Base-by-base conservation (phyloP, 1,140 invertebrate genomes). In the Gonatopus flavifemur region DNA sequence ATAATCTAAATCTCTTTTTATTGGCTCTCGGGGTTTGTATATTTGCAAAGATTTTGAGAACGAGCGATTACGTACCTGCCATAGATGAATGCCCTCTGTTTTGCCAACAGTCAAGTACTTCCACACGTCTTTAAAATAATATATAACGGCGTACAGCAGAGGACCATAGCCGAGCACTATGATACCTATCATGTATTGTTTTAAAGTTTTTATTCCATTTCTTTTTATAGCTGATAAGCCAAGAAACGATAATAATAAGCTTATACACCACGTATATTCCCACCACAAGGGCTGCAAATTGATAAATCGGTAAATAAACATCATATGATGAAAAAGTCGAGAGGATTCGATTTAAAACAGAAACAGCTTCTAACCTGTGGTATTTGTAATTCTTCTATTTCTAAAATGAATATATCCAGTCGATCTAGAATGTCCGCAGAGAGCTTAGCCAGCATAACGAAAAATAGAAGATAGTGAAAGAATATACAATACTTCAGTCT, bases 221-320 rank as follows among this genome's bases (percentile, higher is more conserved):
- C 84, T 86, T 59, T 89, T 87, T 55, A 94, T 85, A 15, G 94
- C 90, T 28, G 89, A 86, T 19, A 96, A 78, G n/a, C 89, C 94
- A 20, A 95, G 70, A 70, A 95, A 88, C 32, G 90, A 90, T 30
- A 92, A 81, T n/a, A 94, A 72, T 42, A 96, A 76, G 59, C 93
- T 95, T 3, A 86, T 78, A 57, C 91, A 87, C 95, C 95, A 98
- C 55, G 93, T 84, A 70, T 94, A 98, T 79, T 98, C 94, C 94
- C 95, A 98, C 76, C 86, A 84, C 21, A 91, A 70, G 20, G 93
- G 91, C 85, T 91, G 59, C 10, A 24, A 46, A 45, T 39, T 24
- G 33, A 47, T 19, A 24, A 32, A 42, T n/a, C n/a, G n/a, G n/a
- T n/a, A 33, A 41, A 52, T 31, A 47, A 20, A 45, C 48, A 55